Conservation (phyloP, 2,113 vertebrate species). For the Hyperoodon ampullatus region DNA sequence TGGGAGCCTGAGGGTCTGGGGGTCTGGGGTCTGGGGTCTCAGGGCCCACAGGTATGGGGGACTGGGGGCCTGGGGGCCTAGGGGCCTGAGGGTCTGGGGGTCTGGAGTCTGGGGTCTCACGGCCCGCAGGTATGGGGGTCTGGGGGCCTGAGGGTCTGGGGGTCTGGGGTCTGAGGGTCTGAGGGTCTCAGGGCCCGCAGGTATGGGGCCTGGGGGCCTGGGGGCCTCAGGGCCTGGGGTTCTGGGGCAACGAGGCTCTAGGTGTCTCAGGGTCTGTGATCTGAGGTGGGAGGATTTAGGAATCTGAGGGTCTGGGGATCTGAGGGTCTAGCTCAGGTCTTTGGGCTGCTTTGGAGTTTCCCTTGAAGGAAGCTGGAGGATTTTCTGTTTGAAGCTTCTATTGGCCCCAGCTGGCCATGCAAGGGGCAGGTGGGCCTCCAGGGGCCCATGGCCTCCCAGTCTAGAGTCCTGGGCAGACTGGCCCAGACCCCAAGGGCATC, state of each 20-base stretch:
- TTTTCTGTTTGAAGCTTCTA: not conserved
- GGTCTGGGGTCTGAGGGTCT: not conserved
- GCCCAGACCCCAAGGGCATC: not conserved
- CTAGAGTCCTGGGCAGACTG: not conserved
- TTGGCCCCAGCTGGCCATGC: not conserved
- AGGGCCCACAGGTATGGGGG: too few relatives aligned
- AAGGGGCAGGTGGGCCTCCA: not conserved
- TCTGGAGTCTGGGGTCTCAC: too few relatives aligned
- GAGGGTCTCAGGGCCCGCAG: fast-evolving
- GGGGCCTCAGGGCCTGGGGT: too few relatives aligned
- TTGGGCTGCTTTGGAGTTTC: too few relatives aligned
- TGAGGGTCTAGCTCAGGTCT: not conserved
- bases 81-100: not conserved
- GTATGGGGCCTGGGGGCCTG: not conserved
- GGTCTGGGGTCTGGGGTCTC: too few relatives aligned
- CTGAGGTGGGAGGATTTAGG: too few relatives aligned
- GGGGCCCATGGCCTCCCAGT: not conserved
- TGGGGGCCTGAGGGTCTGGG: too few relatives aligned
- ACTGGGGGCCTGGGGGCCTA: not conserved
- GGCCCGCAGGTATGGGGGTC: too few relatives aligned
- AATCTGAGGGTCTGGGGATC: not conserved
- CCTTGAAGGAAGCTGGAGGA: not conserved
- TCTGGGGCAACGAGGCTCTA: too few relatives aligned
- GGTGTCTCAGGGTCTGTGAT: too few relatives aligned
- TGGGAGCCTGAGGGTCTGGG: not conserved